Evolutionary conservation across 2,113 vertebrate genomes (phyloP).

Genomic region (Choloepus hoffmanni): DNA sequence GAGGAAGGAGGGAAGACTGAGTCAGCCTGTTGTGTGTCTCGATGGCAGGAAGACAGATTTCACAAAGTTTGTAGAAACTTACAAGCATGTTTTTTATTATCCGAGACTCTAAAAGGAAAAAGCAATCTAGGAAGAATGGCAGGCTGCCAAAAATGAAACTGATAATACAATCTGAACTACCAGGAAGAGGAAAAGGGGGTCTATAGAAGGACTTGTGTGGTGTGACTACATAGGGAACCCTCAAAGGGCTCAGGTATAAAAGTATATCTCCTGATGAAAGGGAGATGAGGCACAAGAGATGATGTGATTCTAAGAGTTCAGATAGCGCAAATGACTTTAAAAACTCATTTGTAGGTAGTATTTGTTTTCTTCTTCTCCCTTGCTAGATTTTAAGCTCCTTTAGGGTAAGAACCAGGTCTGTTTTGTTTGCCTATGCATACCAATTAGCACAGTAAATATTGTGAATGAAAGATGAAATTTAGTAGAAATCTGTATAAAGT

Average conservation of each 20-base stretch:
- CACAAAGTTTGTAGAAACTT: conserved; percentile 37
- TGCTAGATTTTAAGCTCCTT: background rate
- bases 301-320: conserved; percentile 13
- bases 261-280: background rate
- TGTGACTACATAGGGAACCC: background rate
- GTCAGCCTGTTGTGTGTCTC: conserved; percentile 13
- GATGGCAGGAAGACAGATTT: conserved; percentile 57
- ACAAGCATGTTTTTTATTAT: conserved; percentile 20
- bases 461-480: conserved; percentile 41
- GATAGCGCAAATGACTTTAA: conserved; percentile 29
- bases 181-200: background rate
- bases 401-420: background rate
- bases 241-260: conserved; percentile 11
- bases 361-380: background rate
- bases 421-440: conserved; percentile 42
- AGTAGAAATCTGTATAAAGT: conserved; percentile 33
- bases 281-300: background rate
- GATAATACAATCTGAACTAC: background rate
- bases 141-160: conserved; percentile 11
- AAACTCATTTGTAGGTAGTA: background rate
- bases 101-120: conserved; percentile 39
- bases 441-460: conserved; percentile 33
- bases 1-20: background rate
- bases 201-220: background rate
- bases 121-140: conserved; percentile 27